A percentile compares a stretch with the other conserved stretches of the same genome.
Evolutionary conservation across 2,888 invertebrate species (phyloP).

Genomic region (Leptarthrus brevirostris): DNA sequence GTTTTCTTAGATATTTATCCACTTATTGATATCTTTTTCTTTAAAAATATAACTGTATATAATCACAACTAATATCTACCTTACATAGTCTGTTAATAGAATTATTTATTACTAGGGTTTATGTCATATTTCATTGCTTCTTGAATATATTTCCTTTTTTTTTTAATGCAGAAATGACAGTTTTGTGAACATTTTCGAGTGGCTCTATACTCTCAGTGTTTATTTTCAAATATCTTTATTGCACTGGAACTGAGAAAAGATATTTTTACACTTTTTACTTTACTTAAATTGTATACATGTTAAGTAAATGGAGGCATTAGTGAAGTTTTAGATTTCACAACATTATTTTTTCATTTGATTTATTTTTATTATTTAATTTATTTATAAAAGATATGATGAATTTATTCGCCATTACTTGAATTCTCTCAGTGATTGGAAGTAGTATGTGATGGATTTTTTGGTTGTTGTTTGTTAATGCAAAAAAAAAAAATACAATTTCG

Average conservation of each 20-base stretch:
- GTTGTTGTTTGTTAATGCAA: too few relatives aligned
- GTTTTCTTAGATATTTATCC: conserved; percentile 21
- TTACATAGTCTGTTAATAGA: conserved; percentile 24
- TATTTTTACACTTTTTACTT: not conserved
- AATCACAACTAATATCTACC: conserved; percentile 38
- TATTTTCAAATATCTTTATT: conserved; percentile 8
- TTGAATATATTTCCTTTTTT: conserved; percentile 18
- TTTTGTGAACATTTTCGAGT: conserved; percentile 38
- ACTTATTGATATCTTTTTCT: conserved; percentile 34
- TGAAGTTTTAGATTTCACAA: not conserved
- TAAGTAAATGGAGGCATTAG: not conserved
- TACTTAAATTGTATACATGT: not conserved
- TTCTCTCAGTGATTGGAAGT: not conserved
- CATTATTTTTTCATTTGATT: not conserved
- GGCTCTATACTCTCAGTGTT: conserved; percentile 34
- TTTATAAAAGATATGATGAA: not conserved
- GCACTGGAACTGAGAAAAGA: not conserved
- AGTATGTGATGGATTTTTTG: too few relatives aligned
- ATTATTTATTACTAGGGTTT: conserved; percentile 8
- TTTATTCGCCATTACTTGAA: not conserved
- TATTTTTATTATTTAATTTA: too few relatives aligned
- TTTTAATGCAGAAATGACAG: conserved; percentile 36
- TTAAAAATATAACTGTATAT: conserved; percentile 44
- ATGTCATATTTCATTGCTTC: conserved; percentile 41
- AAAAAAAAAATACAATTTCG: too few relatives aligned